These are phyloP conservation scores for Smittia sp. DNA, from an alignment of 2,888 invertebrate genomes.

Conservation along the genomic window DNA sequence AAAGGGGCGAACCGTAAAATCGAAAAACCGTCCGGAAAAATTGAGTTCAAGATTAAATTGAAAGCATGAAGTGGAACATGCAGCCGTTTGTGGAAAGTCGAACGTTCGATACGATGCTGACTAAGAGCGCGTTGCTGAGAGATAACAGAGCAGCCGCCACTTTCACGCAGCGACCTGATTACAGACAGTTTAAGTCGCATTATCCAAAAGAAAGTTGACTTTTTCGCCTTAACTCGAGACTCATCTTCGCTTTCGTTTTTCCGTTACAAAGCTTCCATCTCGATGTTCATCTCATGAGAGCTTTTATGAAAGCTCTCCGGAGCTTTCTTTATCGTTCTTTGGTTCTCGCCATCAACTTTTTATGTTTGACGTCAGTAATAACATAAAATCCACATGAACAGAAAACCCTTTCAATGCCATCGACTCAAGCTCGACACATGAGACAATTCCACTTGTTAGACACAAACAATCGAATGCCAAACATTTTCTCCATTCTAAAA, in stretches of 20 bases:
- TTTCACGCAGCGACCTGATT: conserved; percentile 49
- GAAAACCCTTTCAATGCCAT: background rate
- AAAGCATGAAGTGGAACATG: conserved; percentile 47
- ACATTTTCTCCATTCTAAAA: no score
- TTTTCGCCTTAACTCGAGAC: background rate
- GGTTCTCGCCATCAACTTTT: no score
- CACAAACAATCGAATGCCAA: background rate
- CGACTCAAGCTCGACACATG: background rate
- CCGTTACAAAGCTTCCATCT: background rate
- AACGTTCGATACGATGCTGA: conserved; percentile 51
- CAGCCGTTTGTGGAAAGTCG: conserved; percentile 51
- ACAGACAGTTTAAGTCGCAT: conserved; percentile 48
- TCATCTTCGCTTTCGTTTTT: conserved; percentile 39
- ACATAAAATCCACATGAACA: no score
- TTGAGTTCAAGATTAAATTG: conserved; percentile 39
- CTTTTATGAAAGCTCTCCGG: background rate
- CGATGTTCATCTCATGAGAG: background rate
- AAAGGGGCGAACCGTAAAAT: background rate
- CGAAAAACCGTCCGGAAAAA: conserved; percentile 24
- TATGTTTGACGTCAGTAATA: no score
- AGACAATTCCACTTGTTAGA: background rate
- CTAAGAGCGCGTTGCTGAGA: conserved; percentile 52
- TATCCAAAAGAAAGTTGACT: conserved; percentile 40
- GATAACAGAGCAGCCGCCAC: conserved; percentile 43
- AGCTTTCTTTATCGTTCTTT: no score